Conservation (phyloP, 2,113 vertebrate species). For the Arizona elegans region DNA sequence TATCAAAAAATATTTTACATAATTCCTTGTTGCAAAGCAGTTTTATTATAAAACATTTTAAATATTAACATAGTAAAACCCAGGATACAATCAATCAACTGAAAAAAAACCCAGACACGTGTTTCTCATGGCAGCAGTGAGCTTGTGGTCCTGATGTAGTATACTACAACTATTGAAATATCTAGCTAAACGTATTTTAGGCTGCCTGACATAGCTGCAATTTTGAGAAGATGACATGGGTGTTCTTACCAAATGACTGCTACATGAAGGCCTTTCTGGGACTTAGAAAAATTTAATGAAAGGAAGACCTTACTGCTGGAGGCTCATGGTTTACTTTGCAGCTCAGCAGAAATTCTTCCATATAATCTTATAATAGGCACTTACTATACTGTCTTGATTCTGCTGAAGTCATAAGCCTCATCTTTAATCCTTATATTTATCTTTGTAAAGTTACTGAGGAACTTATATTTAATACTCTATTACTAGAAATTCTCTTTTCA, state of each 20-base stretch:
- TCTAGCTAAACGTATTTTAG: not conserved
- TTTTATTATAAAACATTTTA: not conserved
- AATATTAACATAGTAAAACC: not conserved
- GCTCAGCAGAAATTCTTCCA: not conserved
- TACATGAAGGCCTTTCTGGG: not conserved
- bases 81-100: not conserved
- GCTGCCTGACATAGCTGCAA: not conserved
- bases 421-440: not conserved
- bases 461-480: not conserved
- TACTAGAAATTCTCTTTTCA: not conserved
- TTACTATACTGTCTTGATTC: not conserved
- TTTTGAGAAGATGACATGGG: not conserved
- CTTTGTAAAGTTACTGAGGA: not conserved
- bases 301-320: not conserved
- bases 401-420: not conserved
- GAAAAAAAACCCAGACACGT: not conserved
- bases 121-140: not conserved
- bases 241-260: not conserved
- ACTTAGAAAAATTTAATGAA: not conserved
- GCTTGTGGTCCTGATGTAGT: not conserved
- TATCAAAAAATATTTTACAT: not conserved
- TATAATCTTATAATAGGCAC: not conserved
- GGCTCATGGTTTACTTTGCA: not conserved
- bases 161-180: not conserved
- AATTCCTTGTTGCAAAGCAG: not conserved